These are phyloP conservation scores for Drosophila aff. DNA, from an alignment of 1,140 invertebrate species.

Conservation along the genomic window DNA sequence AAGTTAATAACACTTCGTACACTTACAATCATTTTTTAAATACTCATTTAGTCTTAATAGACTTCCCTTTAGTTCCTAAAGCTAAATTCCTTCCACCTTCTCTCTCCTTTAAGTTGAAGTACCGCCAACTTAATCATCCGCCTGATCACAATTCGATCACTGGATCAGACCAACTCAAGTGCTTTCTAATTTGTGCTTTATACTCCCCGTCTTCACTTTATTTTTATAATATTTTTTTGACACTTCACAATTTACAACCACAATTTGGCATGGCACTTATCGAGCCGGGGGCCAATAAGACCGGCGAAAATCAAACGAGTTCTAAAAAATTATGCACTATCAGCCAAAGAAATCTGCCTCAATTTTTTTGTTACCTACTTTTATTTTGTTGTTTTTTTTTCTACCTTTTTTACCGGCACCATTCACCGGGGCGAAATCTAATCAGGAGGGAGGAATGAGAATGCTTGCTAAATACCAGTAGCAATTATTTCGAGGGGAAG, in stretches of 20 bases:
- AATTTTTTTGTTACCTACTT: constrained; percentile 61
- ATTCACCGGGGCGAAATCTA: constrained; percentile 50
- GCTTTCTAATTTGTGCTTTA: constrained; percentile 38
- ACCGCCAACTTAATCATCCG: constrained; percentile 13
- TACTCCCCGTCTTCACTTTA: constrained; percentile 5
- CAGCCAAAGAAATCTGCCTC: constrained; percentile 73
- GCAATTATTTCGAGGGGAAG: constrained; percentile 67
- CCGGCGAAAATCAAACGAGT: constrained; percentile 74
- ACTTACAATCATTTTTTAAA: background rate
- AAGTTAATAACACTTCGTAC: background rate
- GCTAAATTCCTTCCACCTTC: background rate
- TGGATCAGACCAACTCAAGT: constrained; percentile 48
- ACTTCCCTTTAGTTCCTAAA: background rate
- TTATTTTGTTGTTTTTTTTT: constrained; percentile 24
- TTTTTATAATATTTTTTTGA: constrained; percentile 45
- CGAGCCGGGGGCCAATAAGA: constrained; percentile 42
- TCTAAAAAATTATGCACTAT: constrained; percentile 65
- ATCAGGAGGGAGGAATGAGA: constrained; percentile 41
- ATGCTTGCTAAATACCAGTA: constrained; percentile 82
- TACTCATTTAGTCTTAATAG: background rate
- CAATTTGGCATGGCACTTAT: constrained; percentile 78
- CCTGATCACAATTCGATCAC: constrained; percentile 42
- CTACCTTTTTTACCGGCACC: constrained; percentile 27
- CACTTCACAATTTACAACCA: constrained; percentile 74
- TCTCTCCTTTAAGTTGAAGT: background rate